These are phyloP conservation scores for Megalopta genalis DNA, from an alignment of 1,140 invertebrate species.

Conservation along the genomic window DNA sequence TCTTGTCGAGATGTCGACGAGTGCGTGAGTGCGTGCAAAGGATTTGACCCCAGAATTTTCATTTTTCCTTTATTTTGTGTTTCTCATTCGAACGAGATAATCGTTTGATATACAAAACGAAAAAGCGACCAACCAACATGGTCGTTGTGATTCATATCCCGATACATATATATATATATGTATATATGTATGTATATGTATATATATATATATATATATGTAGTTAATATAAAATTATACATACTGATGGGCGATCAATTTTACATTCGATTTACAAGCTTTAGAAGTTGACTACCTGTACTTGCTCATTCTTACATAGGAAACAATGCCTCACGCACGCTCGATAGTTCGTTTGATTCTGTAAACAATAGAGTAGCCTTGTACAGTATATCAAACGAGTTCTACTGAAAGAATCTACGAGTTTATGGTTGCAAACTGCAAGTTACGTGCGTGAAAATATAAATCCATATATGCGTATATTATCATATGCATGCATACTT, in stretches of 20 bases:
- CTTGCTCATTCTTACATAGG: not conserved
- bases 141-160: not conserved
- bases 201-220: constrained; percentile 33
- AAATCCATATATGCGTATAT: constrained; percentile 15
- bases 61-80: not conserved
- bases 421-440: not conserved
- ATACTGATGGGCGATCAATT: constrained; percentile 14
- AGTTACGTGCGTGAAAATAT: constrained; percentile 5
- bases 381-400: not conserved
- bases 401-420: not conserved
- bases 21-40: constrained; percentile 31
- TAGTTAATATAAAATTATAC: constrained; percentile 38
- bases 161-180: constrained; percentile 41
- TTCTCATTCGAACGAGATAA: constrained; percentile 3
- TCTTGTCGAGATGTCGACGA: not conserved
- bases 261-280: constrained; percentile 21
- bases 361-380: constrained; percentile 4
- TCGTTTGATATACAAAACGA: constrained; percentile 31
- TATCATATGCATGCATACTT: not conserved
- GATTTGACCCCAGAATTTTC: not conserved
- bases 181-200: no score
- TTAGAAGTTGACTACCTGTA: not conserved
- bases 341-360: not conserved
- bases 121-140: not conserved
- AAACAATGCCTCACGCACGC: not conserved